A percentile compares a stretch with the other conserved stretches of the same genome.
phyloP scores from a whole-genome alignment of 1,140 invertebrate species.

The Drosophila sturtevanti region DNA sequence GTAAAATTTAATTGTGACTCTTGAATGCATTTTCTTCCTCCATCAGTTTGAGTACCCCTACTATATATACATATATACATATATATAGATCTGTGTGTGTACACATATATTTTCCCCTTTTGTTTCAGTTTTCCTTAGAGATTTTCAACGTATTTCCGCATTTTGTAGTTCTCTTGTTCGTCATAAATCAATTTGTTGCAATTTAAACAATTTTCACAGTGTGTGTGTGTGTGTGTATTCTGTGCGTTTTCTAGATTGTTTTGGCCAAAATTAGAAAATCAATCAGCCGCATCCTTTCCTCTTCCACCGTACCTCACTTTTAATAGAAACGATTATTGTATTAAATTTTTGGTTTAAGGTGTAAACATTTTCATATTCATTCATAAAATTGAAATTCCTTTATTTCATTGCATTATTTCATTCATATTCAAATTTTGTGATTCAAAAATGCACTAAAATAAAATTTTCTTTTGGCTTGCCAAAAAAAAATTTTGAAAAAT shows the following conservation, averaged over 20 bases:
- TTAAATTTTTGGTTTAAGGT: background rate
- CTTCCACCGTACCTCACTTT: too few relatives aligned
- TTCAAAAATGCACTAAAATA: background rate
- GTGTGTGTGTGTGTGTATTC: background rate
- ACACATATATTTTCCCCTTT: constrained; percentile 12
- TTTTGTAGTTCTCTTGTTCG: constrained; percentile 29
- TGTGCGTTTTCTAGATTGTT: constrained; percentile 26
- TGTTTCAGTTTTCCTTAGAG: background rate
- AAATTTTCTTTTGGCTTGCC: too few relatives aligned
- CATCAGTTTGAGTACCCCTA: constrained; percentile 30
- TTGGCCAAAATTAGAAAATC: constrained; percentile 56
- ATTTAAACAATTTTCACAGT: constrained; percentile 49
- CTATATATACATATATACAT: background rate
- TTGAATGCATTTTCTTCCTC: constrained; percentile 16
- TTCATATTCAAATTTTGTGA: background rate
- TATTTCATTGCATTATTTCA: background rate
- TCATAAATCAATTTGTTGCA: constrained; percentile 78
- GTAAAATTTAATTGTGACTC: constrained; percentile 18
- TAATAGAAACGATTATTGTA: too few relatives aligned
- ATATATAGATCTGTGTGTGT: too few relatives aligned
- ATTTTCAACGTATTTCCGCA: constrained; percentile 54
- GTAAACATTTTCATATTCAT: background rate
- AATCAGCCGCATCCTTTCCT: constrained; percentile 38
- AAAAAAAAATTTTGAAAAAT: background rate
- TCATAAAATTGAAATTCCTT: background rate